Conservation (phyloP, 2,113 vertebrate genomes). For the Chaenogobius annularis region DNA sequence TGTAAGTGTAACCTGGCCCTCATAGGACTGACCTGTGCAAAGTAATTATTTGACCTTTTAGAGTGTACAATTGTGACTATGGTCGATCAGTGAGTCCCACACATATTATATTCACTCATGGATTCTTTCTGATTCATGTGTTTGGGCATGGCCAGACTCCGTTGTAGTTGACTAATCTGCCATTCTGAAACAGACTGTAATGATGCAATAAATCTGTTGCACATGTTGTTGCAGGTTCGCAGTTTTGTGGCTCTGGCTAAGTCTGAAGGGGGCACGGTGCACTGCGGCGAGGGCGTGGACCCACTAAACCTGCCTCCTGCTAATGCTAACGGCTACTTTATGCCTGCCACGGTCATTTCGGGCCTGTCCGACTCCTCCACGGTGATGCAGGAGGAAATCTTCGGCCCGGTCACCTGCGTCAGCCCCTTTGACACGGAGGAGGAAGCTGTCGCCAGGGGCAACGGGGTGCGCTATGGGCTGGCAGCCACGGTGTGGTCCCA, state of each 20-base stretch:
- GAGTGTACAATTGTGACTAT: neutral
- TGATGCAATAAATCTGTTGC: neutral
- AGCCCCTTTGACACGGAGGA: constrained; percentile 89
- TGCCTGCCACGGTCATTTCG: constrained; percentile 88
- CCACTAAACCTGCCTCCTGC: constrained; percentile 74
- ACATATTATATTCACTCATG: neutral
- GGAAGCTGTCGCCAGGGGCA: constrained; percentile 87
- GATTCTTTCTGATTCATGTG: neutral
- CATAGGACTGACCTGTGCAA: too few relatives aligned
- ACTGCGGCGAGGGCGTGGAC: constrained; percentile 91
- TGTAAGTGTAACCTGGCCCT: too few relatives aligned
- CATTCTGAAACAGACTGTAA: neutral
- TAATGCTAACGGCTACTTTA: constrained; percentile 88
- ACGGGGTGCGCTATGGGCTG: constrained; percentile 87
- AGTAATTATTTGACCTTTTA: neutral
- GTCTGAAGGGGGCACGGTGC: constrained; percentile 84
- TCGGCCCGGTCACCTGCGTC: constrained; percentile 92
- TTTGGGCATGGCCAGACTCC: neutral
- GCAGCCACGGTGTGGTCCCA: constrained; percentile 89
- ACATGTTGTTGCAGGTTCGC: constrained; percentile 78
- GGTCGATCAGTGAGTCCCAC: neutral
- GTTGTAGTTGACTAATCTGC: too few relatives aligned
- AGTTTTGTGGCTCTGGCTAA: constrained; percentile 83
- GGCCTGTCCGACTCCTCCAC: constrained; percentile 83
- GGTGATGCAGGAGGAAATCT: constrained; percentile 98